Percentiles rank a stretch among this genome's conserved stretches.
Evolutionary conservation across 2,888 invertebrate species (phyloP).

Genomic region (Eupithecia inturbata): DNA sequence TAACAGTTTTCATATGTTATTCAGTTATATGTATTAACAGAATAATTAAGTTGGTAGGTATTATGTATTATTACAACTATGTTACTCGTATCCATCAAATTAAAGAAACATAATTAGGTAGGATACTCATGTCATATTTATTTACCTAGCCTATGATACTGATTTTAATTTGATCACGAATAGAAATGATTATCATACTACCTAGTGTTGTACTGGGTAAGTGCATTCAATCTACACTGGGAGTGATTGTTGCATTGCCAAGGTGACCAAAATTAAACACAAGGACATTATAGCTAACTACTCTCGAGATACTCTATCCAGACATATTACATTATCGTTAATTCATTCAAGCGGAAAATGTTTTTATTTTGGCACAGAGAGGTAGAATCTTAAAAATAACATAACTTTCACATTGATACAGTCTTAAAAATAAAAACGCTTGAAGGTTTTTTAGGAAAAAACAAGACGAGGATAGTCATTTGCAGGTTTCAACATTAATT

Average conservation of each 20-base stretch:
- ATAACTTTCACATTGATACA: conserved; percentile 19
- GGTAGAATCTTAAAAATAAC: conserved; percentile 44
- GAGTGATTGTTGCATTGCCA: conserved; percentile 74
- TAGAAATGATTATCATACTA: conserved; percentile 81
- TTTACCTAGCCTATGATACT: conserved; percentile 83
- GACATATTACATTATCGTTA: conserved; percentile 62
- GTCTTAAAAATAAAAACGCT: conserved; percentile 23
- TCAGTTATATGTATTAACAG: conserved; percentile 42
- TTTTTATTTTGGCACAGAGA: conserved; percentile 79
- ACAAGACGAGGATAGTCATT: conserved; percentile 48
- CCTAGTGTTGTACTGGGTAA: conserved; percentile 76
- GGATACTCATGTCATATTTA: conserved; percentile 75
- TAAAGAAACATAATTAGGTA: conserved; percentile 63
- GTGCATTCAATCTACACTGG: conserved; percentile 79
- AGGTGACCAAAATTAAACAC: conserved; percentile 74
- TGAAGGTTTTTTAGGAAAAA: conserved; percentile 28
- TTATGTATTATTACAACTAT: conserved; percentile 51
- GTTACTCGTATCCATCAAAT: conserved; percentile 56
- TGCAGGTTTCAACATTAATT: conserved; percentile 48
- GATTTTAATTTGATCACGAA: conserved; percentile 82
- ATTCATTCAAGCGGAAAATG: conserved; percentile 55
- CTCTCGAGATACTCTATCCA: conserved; percentile 70
- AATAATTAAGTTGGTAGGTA: conserved; percentile 41
- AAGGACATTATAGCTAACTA: conserved; percentile 80
- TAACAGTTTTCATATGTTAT: conserved; percentile 41